Percentiles rank a stretch among this genome's conserved stretches.
phyloP scores from a whole-genome alignment of 1,140 invertebrate genomes.

The Pogonognathellus flavescens region DNA sequence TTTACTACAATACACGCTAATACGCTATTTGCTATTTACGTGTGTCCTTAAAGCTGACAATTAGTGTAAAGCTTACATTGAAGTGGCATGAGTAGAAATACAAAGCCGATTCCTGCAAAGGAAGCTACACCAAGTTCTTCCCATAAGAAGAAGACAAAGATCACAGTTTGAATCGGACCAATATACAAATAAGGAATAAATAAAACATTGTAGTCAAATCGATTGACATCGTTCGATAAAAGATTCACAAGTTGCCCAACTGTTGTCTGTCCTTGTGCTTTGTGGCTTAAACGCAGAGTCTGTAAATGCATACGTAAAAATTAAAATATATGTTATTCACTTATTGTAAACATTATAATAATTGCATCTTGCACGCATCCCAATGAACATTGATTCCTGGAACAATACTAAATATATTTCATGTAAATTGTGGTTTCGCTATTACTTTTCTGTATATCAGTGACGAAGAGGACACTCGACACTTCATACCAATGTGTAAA shows the following conservation, averaged over 20 bases:
- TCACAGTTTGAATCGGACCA: slow-evolving; percentile 71
- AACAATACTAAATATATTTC: no score
- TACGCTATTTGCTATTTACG: no score
- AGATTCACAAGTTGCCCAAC: slow-evolving; percentile 74
- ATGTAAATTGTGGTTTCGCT: background rate
- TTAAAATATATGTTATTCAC: no score
- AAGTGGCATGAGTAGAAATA: slow-evolving; percentile 72
- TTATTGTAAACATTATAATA: no score
- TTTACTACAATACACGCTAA: background rate
- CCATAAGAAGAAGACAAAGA: slow-evolving; percentile 72
- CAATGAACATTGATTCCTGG: no score
- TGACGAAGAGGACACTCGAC: slow-evolving; percentile 82
- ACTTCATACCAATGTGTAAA: slow-evolving; percentile 81
- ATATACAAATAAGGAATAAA: slow-evolving; percentile 72
- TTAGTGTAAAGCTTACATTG: slow-evolving; percentile 68
- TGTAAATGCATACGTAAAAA: background rate
- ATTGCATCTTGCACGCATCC: no score
- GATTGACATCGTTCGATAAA: slow-evolving; percentile 73
- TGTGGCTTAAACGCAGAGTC: slow-evolving; percentile 65
- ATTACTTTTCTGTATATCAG: slow-evolving; percentile 82
- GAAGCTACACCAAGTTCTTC: slow-evolving; percentile 68
- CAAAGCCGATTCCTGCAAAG: slow-evolving; percentile 70
- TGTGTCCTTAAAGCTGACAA: background rate
- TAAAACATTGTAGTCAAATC: slow-evolving; percentile 72
- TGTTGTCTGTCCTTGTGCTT: slow-evolving; percentile 72